These are phyloP conservation scores for Neoaliturus tenellus DNA, from an alignment of 2,888 invertebrate species.

Conservation along the genomic window DNA sequence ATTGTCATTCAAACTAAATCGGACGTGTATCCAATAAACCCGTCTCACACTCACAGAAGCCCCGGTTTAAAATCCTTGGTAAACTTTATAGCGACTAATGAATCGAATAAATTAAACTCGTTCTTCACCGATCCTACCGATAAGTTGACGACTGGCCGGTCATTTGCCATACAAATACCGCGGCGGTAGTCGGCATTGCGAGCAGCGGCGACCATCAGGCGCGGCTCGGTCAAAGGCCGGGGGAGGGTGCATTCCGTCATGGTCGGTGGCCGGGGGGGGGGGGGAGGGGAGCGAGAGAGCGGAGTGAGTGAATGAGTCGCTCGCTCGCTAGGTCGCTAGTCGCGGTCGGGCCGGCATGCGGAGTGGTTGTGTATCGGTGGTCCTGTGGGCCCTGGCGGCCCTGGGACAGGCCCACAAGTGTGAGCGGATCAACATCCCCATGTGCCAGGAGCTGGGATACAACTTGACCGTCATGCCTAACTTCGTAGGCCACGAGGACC, in stretches of 20 bases:
- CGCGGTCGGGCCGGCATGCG: conserved; percentile 8
- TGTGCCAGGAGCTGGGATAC: conserved; percentile 90
- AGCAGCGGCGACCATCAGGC: not conserved
- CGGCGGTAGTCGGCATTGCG: not conserved
- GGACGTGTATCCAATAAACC: not conserved
- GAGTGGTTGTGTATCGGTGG: not conserved
- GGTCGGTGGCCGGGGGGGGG: conserved; percentile 18
- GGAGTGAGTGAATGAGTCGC: not conserved
- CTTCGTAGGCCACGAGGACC: conserved; percentile 87
- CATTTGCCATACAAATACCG: conserved; percentile 8
- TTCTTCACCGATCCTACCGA: not conserved
- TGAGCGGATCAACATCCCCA: conserved; percentile 85
- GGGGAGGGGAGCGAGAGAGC: not conserved
- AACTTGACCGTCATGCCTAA: conserved; percentile 93
- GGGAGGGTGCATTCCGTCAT: conserved; percentile 55
- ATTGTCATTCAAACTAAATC: too few species aligned
- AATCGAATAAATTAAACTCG: not conserved
- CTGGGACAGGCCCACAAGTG: conserved; percentile 75
- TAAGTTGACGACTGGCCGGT: not conserved
- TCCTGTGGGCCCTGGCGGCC: not conserved
- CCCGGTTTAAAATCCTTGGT: not conserved
- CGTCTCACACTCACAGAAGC: not conserved
- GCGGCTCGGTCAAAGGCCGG: conserved; percentile 31
- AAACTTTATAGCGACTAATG: not conserved
- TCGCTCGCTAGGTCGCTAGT: too few species aligned